Evolutionary conservation across 2,888 invertebrate species (phyloP).

Genomic region (Capitulum mitella): DNA sequence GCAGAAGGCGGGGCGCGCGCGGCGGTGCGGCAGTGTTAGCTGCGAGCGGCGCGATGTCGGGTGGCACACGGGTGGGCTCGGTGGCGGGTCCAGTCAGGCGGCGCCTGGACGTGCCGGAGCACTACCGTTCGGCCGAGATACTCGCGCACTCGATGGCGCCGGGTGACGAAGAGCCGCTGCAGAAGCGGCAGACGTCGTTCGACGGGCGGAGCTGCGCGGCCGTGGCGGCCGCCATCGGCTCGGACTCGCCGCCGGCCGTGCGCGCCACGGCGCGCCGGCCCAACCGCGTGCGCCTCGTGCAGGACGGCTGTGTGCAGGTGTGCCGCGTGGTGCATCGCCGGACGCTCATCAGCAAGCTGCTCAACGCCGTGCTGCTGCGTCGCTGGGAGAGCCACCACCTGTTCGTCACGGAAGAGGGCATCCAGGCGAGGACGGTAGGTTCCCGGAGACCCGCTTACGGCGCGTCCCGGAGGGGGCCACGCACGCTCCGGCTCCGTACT

Average conservation of each 20-base stretch:
- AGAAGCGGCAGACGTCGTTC: not conserved
- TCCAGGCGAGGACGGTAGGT: conserved; percentile 65
- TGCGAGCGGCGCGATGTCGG: no score
- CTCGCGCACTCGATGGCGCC: not conserved
- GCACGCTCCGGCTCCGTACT: no score
- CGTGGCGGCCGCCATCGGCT: not conserved
- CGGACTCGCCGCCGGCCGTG: not conserved
- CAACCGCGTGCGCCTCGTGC: not conserved
- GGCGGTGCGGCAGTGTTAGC: no score
- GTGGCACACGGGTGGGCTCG: no score
- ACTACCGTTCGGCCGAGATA: not conserved
- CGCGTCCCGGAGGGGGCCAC: no score
- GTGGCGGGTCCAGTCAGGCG: not conserved
- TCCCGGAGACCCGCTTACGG: no score
- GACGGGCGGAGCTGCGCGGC: not conserved
- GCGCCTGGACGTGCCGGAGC: not conserved
- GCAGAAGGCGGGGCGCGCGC: no score
- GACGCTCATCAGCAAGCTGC: conserved; percentile 68
- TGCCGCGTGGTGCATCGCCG: conserved; percentile 69
- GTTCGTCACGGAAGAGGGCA: conserved; percentile 58
- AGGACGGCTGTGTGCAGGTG: conserved; percentile 62
- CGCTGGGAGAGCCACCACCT: conserved; percentile 71
- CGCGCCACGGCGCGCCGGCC: not conserved
- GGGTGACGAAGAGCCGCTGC: not conserved
- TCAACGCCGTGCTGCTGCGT: conserved; percentile 65